These are phyloP conservation scores for Chondrilla cf. caribensis DNA, from an alignment of 37 sponge, comb jelly and placozoan genomes.

Conservation along the genomic window DNA sequence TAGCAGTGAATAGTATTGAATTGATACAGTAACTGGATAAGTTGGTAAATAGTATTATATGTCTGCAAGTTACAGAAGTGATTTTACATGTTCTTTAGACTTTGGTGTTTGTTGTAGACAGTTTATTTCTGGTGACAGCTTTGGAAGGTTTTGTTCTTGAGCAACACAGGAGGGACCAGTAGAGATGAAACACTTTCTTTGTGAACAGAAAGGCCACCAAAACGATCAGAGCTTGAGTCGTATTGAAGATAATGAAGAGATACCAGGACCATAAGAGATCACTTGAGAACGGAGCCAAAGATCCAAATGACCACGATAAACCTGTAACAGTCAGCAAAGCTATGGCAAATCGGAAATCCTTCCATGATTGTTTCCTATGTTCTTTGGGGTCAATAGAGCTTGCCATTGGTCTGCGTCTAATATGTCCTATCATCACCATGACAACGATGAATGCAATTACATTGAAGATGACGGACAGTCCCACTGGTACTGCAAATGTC, in stretches of 20 bases:
- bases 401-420: background rate
- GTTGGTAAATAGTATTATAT: no score
- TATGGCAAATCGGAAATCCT: background rate
- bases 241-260: slow-evolving; percentile 47
- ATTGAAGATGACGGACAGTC: slow-evolving; percentile 23
- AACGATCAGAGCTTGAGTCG: slow-evolving; percentile 39
- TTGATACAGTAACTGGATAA: no score
- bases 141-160: no score
- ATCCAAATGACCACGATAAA: slow-evolving; percentile 58
- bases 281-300: slow-evolving; percentile 10
- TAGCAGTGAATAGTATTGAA: no score
- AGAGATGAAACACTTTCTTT: slow-evolving; percentile 22
- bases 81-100: no score
- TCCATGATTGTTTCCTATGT: background rate
- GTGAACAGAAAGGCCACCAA: slow-evolving; percentile 29
- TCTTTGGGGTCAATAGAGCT: background rate
- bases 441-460: background rate
- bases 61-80: no score
- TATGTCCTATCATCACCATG: background rate
- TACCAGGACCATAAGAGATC: slow-evolving; percentile 40
- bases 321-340: slow-evolving; percentile 34
- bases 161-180: background rate
- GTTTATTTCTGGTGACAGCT: no score
- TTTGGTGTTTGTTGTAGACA: no score
- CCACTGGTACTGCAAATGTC: slow-evolving; percentile 30